Base-by-base conservation (phyloP, 2,113 vertebrate species). In the Halcyon senegalensis region DNA sequence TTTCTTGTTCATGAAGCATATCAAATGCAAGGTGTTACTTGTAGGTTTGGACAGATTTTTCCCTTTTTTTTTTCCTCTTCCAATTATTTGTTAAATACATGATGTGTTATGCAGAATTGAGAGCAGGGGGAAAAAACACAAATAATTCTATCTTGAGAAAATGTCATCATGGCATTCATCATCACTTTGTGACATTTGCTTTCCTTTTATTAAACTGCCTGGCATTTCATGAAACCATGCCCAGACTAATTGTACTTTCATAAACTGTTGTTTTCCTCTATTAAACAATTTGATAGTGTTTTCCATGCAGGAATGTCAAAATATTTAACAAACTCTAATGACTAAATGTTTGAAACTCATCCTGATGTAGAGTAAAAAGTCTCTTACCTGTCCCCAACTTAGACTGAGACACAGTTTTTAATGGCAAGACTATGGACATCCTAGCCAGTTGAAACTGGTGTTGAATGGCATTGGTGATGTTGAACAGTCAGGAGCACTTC, bases 161-260 rank as follows among this genome's bases (percentile, higher is more conserved):
- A 96, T 89, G 51, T 28, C 83, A 84, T 90, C 35, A 41, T 78
- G 92, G 48, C 33, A 74, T 96, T 95, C 76, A 82, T 79, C 76
- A 75, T 75, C 60, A 89, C 39, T 89, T 93, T 84, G 66, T 95
- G 90, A 93, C 77, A 79, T 94, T 95, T 95, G 33, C 48, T 89
- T 39, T 92, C 66, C 53, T 91, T 92, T 83, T 74, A 78, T 76
- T 93, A 93, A 89, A 75, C 33, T 91, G 35, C 46, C 27, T 94
- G 73, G 77, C 58, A 89, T 96, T 97, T 96, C 35, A 90, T 76
- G 55, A 95, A 86, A 86, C 39, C 37, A 43, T 84, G 33, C 56
- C 56, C 56, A 82, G 60, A 64, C 33, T 93, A 95, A 96, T 50
- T 87, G 44, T 53, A 55, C 33, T 84, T 96, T 82, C 83, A 90